Evolutionary conservation across 2,797 vertebrate genomes (phyloP).

Genomic region (Lepus oiostolus): DNA sequence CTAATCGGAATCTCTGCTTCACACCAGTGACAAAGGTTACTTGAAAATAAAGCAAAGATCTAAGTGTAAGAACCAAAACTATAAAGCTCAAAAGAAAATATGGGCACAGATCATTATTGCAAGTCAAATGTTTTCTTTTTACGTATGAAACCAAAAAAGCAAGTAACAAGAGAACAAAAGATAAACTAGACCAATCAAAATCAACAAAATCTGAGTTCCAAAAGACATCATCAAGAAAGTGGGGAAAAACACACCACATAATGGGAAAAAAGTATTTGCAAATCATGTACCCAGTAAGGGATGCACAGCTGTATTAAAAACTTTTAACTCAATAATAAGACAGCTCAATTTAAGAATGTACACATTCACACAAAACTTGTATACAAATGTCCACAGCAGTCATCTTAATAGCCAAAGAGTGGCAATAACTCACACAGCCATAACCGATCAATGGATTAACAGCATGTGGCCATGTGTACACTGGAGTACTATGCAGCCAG

Average conservation of each 20-base stretch:
- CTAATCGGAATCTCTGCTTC: background rate
- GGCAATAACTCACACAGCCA: background rate
- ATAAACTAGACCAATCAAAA: background rate
- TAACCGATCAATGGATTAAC: background rate
- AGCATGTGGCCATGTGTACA: background rate
- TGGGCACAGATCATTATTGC: background rate
- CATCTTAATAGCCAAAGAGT: background rate
- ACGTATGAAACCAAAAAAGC: background rate
- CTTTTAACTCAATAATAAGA: conserved; percentile 1
- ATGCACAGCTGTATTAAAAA: background rate
- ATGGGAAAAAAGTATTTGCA: background rate
- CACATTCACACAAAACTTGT: background rate
- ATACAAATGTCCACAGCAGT: background rate
- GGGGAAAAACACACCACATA: background rate
- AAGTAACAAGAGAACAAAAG: background rate
- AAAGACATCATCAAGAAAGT: background rate
- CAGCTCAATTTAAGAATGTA: background rate
- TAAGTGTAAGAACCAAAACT: background rate
- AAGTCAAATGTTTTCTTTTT: background rate
- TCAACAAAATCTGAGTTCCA: background rate
- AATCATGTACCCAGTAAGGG: background rate
- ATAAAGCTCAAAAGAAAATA: background rate
- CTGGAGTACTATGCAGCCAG: background rate
- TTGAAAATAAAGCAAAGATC: background rate
- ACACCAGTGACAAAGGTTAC: background rate